These are phyloP conservation scores for Lipophrys pholis DNA, from an alignment of 2,113 vertebrate genomes.

Conservation along the genomic window DNA sequence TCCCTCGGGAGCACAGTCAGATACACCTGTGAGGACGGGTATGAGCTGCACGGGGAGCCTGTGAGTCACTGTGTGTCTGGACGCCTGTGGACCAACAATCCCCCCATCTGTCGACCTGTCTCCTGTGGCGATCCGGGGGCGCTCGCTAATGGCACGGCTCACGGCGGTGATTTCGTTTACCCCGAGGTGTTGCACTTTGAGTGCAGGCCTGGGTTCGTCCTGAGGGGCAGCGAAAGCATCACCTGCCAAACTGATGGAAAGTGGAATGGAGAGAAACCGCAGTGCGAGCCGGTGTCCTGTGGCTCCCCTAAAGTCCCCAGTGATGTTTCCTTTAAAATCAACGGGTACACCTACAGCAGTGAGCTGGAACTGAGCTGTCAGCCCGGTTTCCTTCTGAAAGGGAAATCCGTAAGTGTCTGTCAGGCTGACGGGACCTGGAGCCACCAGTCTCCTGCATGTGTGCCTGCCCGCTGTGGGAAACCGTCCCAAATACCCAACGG, in stretches of 20 bases:
- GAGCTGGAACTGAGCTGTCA: conserved; percentile 85
- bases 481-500: conserved; percentile 82
- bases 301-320: conserved; percentile 80
- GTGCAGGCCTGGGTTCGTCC: conserved; percentile 88
- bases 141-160: conserved; percentile 82
- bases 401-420: conserved; percentile 84
- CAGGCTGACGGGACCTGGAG: conserved; percentile 92
- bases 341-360: conserved; percentile 84
- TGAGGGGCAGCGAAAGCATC: conserved; percentile 85
- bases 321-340: conserved; percentile 84
- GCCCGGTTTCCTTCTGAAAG: conserved; percentile 87
- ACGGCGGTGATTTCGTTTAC: conserved; percentile 82
- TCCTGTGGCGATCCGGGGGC: conserved; percentile 83
- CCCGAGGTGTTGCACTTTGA: conserved; percentile 84
- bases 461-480: conserved; percentile 82
- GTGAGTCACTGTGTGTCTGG: conserved; percentile 87
- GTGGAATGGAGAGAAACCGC: conserved; percentile 89
- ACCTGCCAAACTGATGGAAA: conserved; percentile 86
- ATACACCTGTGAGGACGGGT: conserved; percentile 90
- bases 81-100: conserved; percentile 86
- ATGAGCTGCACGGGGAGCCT: conserved; percentile 85
- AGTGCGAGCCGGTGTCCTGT: conserved; percentile 89
- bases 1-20: conserved; percentile 82
- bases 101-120: conserved; percentile 85
- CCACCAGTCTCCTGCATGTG: conserved; percentile 82